Conservation (phyloP, 2,113 vertebrate species). For the Corynorhinus townsendii region DNA sequence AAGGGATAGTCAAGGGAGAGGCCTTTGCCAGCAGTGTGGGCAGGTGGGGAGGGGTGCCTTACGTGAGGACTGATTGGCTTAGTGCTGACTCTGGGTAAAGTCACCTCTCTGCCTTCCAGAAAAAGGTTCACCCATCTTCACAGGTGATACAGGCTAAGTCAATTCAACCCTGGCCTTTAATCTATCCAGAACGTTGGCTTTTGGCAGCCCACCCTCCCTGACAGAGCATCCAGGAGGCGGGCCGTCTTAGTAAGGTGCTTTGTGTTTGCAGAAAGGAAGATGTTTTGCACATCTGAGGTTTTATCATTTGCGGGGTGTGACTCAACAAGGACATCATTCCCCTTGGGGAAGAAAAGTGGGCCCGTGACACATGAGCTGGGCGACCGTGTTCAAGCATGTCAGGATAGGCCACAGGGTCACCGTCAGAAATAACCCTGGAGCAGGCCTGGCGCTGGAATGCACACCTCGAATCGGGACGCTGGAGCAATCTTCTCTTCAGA, state of each 20-base stretch:
- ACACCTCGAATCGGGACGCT: background rate
- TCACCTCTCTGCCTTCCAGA: background rate
- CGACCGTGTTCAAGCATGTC: background rate
- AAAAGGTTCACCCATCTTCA: background rate
- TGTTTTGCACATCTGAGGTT: background rate
- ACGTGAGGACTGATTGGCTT: background rate
- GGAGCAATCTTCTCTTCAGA: background rate
- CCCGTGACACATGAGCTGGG: background rate
- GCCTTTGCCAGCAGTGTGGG: background rate
- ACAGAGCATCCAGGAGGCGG: background rate
- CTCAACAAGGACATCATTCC: background rate
- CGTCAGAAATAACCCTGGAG: background rate
- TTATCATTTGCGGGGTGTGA: background rate
- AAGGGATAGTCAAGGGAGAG: background rate
- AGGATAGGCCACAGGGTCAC: constrained; percentile 21
- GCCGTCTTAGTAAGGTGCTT: background rate
- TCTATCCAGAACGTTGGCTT: background rate
- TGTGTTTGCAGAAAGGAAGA: constrained; percentile 9
- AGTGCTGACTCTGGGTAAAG: background rate
- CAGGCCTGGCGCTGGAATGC: background rate
- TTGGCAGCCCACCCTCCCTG: background rate
- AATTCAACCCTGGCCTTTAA: background rate
- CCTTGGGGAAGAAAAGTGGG: background rate
- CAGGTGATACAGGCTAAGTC: background rate
- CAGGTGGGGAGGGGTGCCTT: background rate